Conservation (phyloP, 2,797 vertebrate genomes). For the Tamandua tetradactyla region DNA sequence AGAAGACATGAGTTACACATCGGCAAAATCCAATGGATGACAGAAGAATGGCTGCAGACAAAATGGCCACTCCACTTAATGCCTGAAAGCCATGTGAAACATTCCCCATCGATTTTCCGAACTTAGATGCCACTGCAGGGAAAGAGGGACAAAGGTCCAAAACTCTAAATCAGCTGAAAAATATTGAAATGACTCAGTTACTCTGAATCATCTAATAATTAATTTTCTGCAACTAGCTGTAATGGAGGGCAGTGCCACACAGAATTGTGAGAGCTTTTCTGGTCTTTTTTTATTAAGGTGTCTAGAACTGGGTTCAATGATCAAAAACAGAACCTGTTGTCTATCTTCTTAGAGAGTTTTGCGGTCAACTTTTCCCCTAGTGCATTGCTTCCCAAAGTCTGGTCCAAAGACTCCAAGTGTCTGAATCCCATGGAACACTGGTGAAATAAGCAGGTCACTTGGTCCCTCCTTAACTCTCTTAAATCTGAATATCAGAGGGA, state of each 20-base stretch:
- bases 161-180: not conserved
- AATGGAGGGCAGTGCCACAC: not conserved
- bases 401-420: not conserved
- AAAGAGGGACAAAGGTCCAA: not conserved
- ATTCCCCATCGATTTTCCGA: not conserved
- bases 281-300: not conserved
- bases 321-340: not conserved
- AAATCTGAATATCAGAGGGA: not conserved
- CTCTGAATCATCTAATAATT: not conserved
- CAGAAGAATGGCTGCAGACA: not conserved
- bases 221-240: not conserved
- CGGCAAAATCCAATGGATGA: not conserved
- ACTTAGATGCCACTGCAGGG: not conserved
- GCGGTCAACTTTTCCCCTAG: not conserved
- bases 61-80: not conserved
- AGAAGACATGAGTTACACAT: not conserved
- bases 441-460: not conserved
- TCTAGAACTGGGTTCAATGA: not conserved
- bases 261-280: not conserved
- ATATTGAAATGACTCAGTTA: not conserved
- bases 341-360: not conserved
- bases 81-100: not conserved
- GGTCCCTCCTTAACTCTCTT: not conserved
- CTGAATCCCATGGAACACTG: not conserved
- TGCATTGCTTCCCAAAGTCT: not conserved